Evolutionary conservation across 2,113 vertebrate species (phyloP).

Genomic region (Colius striatus): DNA sequence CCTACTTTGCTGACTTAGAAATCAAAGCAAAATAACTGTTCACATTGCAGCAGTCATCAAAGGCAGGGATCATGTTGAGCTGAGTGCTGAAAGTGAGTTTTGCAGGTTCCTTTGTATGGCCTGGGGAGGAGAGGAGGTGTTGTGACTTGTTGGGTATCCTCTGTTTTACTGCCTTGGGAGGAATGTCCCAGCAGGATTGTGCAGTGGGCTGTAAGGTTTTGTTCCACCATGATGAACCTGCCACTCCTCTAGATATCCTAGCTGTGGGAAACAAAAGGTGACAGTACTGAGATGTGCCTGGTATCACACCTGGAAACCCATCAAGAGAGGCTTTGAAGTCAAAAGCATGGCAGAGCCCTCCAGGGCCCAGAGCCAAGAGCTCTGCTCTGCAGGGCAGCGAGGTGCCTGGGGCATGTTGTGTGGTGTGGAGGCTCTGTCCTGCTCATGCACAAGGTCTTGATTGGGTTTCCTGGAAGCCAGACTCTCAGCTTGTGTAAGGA

Average conservation of each 20-base stretch:
- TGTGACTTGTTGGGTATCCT: background rate
- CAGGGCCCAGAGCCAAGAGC: background rate
- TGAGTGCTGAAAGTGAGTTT: background rate
- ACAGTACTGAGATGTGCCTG: background rate
- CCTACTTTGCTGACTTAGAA: background rate
- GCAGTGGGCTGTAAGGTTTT: background rate
- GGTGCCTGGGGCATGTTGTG: rapidly evolving
- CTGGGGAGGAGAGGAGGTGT: background rate
- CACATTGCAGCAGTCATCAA: background rate
- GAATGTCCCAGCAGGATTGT: background rate
- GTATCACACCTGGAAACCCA: background rate
- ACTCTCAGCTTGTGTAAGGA: background rate
- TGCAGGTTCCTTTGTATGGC: background rate
- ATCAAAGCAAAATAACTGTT: background rate
- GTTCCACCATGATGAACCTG: background rate
- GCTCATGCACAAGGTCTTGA: background rate
- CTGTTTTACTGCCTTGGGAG: background rate
- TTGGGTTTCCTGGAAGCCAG: background rate
- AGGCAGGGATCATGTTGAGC: background rate
- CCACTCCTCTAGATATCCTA: background rate
- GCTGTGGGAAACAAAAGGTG: background rate
- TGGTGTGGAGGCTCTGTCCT: background rate
- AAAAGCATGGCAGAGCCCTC: background rate
- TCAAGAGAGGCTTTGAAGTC: background rate
- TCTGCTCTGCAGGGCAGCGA: background rate